Evolutionary conservation across 92 coral and sea anemone genomes (phyloP), one percentile per base, ranked within the genome.

Genomic region (Siderastrea radians): DNA sequence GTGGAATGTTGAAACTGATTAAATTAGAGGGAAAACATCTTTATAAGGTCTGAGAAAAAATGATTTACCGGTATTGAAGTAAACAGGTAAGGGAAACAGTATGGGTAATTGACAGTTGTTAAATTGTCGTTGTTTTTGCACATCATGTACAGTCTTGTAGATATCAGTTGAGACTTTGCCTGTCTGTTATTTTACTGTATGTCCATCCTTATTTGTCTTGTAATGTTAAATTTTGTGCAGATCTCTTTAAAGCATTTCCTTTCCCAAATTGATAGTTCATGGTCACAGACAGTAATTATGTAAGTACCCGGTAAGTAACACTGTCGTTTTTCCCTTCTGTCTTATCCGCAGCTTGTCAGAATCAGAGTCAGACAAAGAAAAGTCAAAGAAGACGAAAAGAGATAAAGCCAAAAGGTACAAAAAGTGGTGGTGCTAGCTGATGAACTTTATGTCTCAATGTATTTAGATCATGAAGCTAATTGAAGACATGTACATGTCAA

Each of bases 291-390:
- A 26, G 38, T 26, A 26, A 26, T 26, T 26, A 26, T 26, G 38
- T 26, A 26, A 26, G 38, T 26, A 26, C 38, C 38, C 38, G 38
- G 38, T 26, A 26, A 26, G 38, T 26, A 26, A 26, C 10, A 49
- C n/a, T 63, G 49, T 63, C 63, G 49, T 49, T 62, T n/a, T 47
- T 47, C 6, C 44, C 52, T 59, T 60, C 26, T 11, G 6, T 45
- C 45, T 59, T 78, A 15, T 49, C 54, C 59, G 46, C 60, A 64
- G 76, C 51, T 84, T 12, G 10, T 60, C 55, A 51, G 59, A 84
- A 47, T 82, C 78, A 47, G 70, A 82, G 44, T 82, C 78, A 82
- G 86, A 82, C 54, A 82, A 49, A 69, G 46, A 59, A 10, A 71
- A 82, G 65, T 70, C 78, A 57, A 49, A 13, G 58, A 82, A 57